Conservation (phyloP, 1,140 invertebrate genomes). For the Onthophagus taurus region DNA sequence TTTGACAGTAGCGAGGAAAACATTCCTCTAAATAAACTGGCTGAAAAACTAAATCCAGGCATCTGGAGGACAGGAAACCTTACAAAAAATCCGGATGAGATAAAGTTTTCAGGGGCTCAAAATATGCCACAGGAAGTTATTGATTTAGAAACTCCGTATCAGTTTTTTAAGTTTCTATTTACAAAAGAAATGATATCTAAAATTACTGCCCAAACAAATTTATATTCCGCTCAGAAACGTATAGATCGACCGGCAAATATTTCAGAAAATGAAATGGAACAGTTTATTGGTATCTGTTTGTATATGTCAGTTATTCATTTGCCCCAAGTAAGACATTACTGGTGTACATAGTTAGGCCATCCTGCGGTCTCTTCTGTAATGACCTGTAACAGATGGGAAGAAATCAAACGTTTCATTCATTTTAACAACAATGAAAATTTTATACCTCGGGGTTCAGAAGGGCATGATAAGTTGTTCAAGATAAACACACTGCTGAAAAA, state of each 20-base stretch:
- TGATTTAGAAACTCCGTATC: too few species aligned
- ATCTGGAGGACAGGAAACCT: too few species aligned
- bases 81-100: too few species aligned
- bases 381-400: constrained; percentile 25
- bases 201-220: constrained; percentile 16
- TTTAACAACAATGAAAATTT: constrained; percentile 23
- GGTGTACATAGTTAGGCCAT: constrained; percentile 20
- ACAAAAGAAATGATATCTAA: too few species aligned
- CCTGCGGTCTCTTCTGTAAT: constrained; percentile 21
- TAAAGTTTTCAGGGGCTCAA: too few species aligned
- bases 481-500: constrained; percentile 32
- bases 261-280: constrained; percentile 22
- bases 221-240: constrained; percentile 12
- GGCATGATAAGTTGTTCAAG: constrained; percentile 34
- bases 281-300: constrained; percentile 25
- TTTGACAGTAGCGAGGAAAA: too few species aligned
- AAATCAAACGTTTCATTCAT: constrained; percentile 28
- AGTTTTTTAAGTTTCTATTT: too few species aligned
- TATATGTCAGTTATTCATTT: constrained; percentile 22
- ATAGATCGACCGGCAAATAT: constrained; percentile 21
- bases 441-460: constrained; percentile 20
- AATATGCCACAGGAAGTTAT: too few species aligned
- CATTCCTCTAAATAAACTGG: too few species aligned
- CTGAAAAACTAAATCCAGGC: too few species aligned
- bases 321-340: constrained; percentile 21